Evolutionary conservation across 2,113 vertebrate species (phyloP).

Genomic region (Azemiops feae): DNA sequence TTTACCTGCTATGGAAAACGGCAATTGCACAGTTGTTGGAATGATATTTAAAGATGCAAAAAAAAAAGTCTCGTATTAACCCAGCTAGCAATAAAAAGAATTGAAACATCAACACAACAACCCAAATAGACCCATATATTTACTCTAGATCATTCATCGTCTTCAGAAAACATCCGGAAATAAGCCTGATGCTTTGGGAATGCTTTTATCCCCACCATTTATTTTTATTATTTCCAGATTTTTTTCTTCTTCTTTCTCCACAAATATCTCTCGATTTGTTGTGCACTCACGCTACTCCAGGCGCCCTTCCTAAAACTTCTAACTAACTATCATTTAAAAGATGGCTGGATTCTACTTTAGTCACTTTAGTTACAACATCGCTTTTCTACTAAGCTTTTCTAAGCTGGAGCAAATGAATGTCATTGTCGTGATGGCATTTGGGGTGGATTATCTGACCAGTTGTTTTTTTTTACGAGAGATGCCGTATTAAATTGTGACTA

Average conservation of each 20-base stretch:
- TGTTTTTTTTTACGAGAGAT: neutral
- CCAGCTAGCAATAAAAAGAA: neutral
- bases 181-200: neutral
- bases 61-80: neutral
- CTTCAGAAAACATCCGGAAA: neutral
- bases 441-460: neutral
- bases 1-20: neutral
- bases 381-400: neutral
- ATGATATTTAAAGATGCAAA: neutral
- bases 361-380: neutral
- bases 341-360: neutral
- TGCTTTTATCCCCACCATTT: neutral
- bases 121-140: neutral
- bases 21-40: neutral
- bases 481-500: neutral
- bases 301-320: neutral
- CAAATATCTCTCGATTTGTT: neutral
- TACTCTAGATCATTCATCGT: neutral
- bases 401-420: neutral
- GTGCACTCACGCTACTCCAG: neutral
- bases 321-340: neutral
- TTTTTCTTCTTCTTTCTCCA: neutral
- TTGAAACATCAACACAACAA: neutral
- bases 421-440: neutral
- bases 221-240: neutral